Evolutionary conservation across 2,113 vertebrate species (phyloP).

Genomic region (Acanthisitta chloris): DNA sequence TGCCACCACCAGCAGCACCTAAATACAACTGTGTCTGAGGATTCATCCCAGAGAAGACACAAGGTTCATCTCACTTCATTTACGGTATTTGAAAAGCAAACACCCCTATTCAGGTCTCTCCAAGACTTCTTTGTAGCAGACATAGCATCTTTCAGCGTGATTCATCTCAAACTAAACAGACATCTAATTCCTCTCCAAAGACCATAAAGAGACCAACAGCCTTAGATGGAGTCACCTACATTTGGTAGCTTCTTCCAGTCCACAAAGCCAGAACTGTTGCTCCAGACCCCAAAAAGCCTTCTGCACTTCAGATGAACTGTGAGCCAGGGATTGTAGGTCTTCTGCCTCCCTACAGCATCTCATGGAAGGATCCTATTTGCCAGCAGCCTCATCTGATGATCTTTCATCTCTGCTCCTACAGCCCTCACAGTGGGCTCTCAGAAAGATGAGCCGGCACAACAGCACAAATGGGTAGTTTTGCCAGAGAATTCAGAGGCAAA

Average conservation of each 20-base stretch:
- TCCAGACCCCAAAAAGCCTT: not conserved
- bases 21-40: not conserved
- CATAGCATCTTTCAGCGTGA: not conserved
- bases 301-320: not conserved
- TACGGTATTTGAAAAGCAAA: not conserved
- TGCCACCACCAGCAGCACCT: not conserved
- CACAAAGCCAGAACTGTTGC: not conserved
- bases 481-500: not conserved
- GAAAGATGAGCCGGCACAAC: not conserved
- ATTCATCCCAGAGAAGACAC: not conserved
- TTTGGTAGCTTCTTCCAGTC: not conserved
- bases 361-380: not conserved
- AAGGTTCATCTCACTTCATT: not conserved
- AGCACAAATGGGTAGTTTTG: not conserved
- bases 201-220: rapidly evolving
- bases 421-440: not conserved
- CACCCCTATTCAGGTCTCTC: not conserved
- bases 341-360: not conserved
- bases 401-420: not conserved
- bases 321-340: not conserved
- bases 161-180: not conserved
- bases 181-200: not conserved
- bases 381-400: not conserved
- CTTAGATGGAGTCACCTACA: not conserved
- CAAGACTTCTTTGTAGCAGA: not conserved